These are phyloP conservation scores for Microcaecilia unicolor DNA, from an alignment of 2,797 vertebrate species.

Conservation along the genomic window DNA sequence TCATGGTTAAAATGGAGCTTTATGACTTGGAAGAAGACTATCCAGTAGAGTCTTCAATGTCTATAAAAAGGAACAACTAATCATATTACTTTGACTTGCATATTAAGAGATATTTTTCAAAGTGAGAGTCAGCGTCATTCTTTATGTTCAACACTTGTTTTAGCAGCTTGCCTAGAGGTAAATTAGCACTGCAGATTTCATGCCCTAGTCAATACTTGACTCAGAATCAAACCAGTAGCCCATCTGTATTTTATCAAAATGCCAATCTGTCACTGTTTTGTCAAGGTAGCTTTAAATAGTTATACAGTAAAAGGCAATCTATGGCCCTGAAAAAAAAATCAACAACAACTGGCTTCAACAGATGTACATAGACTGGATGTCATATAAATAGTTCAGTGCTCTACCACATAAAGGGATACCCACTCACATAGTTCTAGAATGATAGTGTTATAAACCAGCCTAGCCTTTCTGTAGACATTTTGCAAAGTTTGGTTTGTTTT, in stretches of 20 bases:
- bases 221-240: constrained; percentile 22
- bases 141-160: constrained; percentile 3
- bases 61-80: constrained; percentile 18
- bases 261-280: constrained; percentile 21
- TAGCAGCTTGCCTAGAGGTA: constrained; percentile 16
- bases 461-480: too few relatives aligned
- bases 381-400: neutral
- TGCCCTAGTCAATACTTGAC: constrained; percentile 20
- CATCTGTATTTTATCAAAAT: constrained; percentile 35
- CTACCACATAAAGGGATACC: neutral
- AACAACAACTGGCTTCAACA: constrained; percentile 8
- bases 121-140: constrained; percentile 11
- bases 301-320: neutral
- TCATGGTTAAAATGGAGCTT: constrained; percentile 19
- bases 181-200: constrained; percentile 27
- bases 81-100: constrained; percentile 32
- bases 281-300: constrained; percentile 3
- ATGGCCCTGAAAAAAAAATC: constrained; percentile 2
- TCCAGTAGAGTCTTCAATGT: constrained; percentile 17
- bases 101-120: constrained; percentile 19
- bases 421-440: neutral
- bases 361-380: neutral
- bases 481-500: too few relatives aligned
- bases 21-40: constrained; percentile 31
- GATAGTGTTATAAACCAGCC: constrained; percentile 1